These are phyloP conservation scores for Amphiprion ocellaris DNA, from an alignment of 2,113 vertebrate genomes.

Conservation along the genomic window DNA sequence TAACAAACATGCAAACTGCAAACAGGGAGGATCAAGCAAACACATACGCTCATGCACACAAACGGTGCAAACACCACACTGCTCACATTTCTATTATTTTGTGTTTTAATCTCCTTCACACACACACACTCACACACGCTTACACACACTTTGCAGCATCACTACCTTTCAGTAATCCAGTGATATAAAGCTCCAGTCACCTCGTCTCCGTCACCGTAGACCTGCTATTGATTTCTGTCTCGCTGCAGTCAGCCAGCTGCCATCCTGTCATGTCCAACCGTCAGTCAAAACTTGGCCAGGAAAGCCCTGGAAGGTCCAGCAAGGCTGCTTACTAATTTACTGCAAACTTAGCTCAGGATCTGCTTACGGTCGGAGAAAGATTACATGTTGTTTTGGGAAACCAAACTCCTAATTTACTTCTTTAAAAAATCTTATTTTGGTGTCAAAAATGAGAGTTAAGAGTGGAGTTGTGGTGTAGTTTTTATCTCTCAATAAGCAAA, in stretches of 20 bases:
- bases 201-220: constrained; percentile 48
- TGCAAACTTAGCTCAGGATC: neutral
- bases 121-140: neutral
- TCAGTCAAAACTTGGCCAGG: constrained; percentile 65
- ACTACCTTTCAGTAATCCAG: constrained; percentile 68
- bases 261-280: constrained; percentile 77
- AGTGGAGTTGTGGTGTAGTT: too few species aligned
- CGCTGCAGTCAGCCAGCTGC: constrained; percentile 62
- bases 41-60: neutral
- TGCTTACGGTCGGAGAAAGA: neutral
- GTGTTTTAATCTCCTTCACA: neutral
- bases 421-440: too few species aligned
- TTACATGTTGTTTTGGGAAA: too few species aligned
- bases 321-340: constrained; percentile 1
- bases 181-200: constrained; percentile 67
- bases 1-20: constrained; percentile 30
- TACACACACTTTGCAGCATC: constrained; percentile 14
- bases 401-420: too few species aligned
- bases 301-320: constrained; percentile 1
- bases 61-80: neutral
- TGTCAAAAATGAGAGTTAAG: too few species aligned
- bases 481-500: too few species aligned
- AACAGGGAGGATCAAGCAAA: constrained; percentile 21
- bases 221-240: constrained; percentile 78
- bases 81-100: neutral